Conservation (phyloP, 2,888 invertebrate genomes). For the Oxystoma pomonae region DNA sequence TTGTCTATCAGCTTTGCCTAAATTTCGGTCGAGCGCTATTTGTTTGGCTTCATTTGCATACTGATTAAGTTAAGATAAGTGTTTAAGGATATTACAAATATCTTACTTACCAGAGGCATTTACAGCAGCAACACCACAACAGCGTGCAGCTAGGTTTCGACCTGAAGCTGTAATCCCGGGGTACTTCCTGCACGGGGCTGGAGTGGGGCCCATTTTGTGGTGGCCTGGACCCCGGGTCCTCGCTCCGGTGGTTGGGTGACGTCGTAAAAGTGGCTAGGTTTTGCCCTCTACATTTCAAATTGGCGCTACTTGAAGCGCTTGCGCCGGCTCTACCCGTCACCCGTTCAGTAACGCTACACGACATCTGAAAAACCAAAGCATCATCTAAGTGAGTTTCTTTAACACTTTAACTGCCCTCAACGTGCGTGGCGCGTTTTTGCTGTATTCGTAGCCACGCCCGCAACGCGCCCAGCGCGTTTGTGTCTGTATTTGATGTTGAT, state of each 20-base stretch:
- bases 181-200: conserved; percentile 42
- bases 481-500: not conserved
- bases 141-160: conserved; percentile 62
- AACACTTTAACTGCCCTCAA: not conserved
- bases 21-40: too few relatives aligned
- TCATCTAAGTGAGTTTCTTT: not conserved
- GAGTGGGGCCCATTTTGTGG: conserved; percentile 39
- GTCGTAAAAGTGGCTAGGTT: conserved; percentile 35
- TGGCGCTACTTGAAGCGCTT: conserved; percentile 40
- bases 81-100: not conserved
- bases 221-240: conserved; percentile 31
- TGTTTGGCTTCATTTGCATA: too few relatives aligned
- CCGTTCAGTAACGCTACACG: conserved; percentile 55
- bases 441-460: not conserved
- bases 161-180: conserved; percentile 35
- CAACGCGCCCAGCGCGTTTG: not conserved
- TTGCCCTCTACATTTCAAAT: conserved; percentile 41
- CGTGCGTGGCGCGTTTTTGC: not conserved
- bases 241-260: conserved; percentile 43
- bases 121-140: conserved; percentile 69
- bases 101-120: conserved; percentile 59
- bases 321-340: conserved; percentile 46
- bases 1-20: too few relatives aligned
- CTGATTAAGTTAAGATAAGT: too few relatives aligned
- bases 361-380: conserved; percentile 47